Evolutionary conservation across 2,797 vertebrate genomes (phyloP).

Genomic region (Gymnodraco acuticeps): DNA sequence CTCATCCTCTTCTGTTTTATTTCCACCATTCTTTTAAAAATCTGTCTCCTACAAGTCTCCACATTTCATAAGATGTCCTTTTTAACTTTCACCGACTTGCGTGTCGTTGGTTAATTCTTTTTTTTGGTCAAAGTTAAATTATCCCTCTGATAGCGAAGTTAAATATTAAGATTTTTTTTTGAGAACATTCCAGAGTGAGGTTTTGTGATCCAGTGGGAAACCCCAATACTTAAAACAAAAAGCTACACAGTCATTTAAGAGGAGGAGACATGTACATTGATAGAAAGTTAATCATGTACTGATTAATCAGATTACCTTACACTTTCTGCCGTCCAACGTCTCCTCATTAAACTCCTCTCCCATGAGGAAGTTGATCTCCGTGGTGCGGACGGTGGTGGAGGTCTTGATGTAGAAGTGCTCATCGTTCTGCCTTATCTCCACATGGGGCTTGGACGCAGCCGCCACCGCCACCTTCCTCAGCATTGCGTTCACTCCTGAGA

Average conservation of each 20-base stretch:
- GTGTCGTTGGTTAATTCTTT: not conserved
- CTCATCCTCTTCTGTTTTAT: not conserved
- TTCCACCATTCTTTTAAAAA: not conserved
- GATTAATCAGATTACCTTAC: constrained; percentile 85
- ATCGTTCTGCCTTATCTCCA: constrained; percentile 95
- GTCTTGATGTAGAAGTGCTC: constrained; percentile 98
- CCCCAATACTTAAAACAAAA: not conserved
- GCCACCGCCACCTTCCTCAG: constrained; percentile 93
- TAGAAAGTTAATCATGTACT: not conserved
- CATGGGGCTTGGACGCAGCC: constrained; percentile 94
- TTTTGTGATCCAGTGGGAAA: not conserved
- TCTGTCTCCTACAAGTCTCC: not conserved
- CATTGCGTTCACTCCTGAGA: constrained; percentile 94
- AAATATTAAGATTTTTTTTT: not conserved
- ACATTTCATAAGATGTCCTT: not conserved
- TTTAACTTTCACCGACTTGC: not conserved
- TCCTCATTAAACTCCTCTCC: constrained; percentile 96
- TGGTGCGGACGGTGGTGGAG: constrained; percentile 95
- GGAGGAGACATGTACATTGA: not conserved
- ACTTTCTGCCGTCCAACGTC: constrained; percentile 96
- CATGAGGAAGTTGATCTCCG: constrained; percentile 94
- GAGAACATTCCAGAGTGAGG: too few relatives aligned
- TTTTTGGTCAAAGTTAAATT: too few relatives aligned
- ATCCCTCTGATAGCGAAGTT: too few relatives aligned
- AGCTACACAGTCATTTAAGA: not conserved